These are phyloP conservation scores for Eira barbara DNA, from an alignment of 2,113 vertebrate species.

Conservation along the genomic window DNA sequence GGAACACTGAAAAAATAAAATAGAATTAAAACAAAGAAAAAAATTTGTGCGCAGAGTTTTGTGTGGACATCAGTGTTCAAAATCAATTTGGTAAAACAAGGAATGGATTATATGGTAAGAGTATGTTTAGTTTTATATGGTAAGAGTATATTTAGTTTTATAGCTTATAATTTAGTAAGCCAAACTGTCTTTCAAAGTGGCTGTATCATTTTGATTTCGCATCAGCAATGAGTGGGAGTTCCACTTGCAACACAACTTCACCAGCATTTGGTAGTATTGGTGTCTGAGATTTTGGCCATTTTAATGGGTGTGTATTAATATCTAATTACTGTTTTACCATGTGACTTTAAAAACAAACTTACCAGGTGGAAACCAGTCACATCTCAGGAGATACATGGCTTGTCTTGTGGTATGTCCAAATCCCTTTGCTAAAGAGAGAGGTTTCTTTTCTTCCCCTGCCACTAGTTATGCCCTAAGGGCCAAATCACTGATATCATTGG, in stretches of 20 bases:
- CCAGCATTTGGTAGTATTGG: neutral
- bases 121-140: neutral
- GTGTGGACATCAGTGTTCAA: neutral
- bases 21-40: too few relatives aligned
- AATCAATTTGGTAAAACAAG: neutral
- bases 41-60: neutral
- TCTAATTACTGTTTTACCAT: neutral
- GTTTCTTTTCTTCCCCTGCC: neutral
- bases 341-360: neutral
- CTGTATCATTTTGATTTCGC: neutral
- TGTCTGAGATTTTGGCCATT: neutral
- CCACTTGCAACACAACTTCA: neutral
- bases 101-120: neutral
- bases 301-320: neutral
- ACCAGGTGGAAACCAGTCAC: neutral
- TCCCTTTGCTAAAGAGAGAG: neutral
- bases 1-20: too few relatives aligned
- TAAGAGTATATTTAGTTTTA: neutral
- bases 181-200: neutral
- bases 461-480: neutral
- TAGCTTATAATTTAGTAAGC: neutral
- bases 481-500: neutral
- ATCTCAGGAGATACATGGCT: neutral
- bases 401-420: neutral
- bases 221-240: neutral